Base-by-base conservation (phyloP, 35 echinoderm and acorn worm genomes). In the Apostichopus parvimensis region DNA sequence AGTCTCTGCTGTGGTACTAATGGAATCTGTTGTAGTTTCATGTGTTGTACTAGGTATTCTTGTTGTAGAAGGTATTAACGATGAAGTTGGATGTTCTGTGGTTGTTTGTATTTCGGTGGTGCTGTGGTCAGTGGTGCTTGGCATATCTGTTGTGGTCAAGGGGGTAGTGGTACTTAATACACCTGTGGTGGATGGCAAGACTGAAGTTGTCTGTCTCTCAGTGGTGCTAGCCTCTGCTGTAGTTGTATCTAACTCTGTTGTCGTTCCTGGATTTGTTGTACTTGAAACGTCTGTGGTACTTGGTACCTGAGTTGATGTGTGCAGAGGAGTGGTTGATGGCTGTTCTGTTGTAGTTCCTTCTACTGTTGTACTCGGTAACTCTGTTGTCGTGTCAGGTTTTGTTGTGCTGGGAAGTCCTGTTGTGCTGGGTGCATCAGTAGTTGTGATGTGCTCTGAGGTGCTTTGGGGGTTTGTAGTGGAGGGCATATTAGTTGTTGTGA, bases 231-330 rank as follows among this genome's bases (percentile, higher is more conserved):
- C 4, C 57, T 58, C 45, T 53, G 34, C 11, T 17, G 85, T 65
- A 12, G 85, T 87, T 21, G 57, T 71, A 18, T 64, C 57, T 65
- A 57, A 62, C n/a, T 65, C 85, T 26, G 57, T 65, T 87, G 18
- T 64, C 23, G 17, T 87, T 21, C 1, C 12, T 14, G 57, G 57
- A 62, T 17, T 55, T 65, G 85, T 87, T 8, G 34, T 87, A 87
- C 14, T 87, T 54, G 34, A 45, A 45, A 77, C 45, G 28, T 53
- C 22, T 55, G 88, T 54, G 65, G 34, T 87, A 87, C 59, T 87
- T 12, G 85, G 88, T 54, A 90, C 88, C 64, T 77, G 23, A 53
- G 88, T 54, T 18, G 88, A 54, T 77, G 68, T 77, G 15, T 77
- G 66, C 14, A 87, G 17, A 87, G n/a, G n/a, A 12, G 55, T 57